These are phyloP conservation scores for Troides oblongomaculatus DNA, from an alignment of 2,888 invertebrate genomes.

Conservation along the genomic window DNA sequence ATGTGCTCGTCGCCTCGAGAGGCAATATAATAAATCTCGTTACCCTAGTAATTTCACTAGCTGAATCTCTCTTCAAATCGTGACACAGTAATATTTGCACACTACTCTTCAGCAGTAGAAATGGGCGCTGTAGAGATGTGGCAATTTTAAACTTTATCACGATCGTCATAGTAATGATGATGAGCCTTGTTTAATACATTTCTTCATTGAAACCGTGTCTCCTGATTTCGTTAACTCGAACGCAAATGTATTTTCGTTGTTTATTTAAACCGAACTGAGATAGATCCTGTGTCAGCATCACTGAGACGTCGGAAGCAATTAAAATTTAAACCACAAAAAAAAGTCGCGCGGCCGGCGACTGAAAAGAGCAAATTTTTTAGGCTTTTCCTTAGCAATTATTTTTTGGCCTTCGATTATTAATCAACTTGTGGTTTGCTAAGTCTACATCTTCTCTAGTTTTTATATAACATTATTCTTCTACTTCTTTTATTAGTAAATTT, in stretches of 20 bases:
- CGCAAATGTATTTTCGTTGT: slow-evolving; percentile 28
- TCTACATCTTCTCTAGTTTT: no score
- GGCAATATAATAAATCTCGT: no score
- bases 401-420: not conserved
- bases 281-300: slow-evolving; percentile 32
- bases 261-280: slow-evolving; percentile 28
- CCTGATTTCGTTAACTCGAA: slow-evolving; percentile 15
- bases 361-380: slow-evolving; percentile 1
- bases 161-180: no score
- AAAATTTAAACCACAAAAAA: slow-evolving; percentile 40
- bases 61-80: no score
- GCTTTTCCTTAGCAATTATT: not conserved
- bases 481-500: no score
- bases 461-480: no score
- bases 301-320: slow-evolving; percentile 39
- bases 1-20: no score
- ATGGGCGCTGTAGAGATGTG: no score
- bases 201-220: not conserved
- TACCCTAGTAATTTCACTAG: no score
- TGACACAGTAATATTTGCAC: no score
- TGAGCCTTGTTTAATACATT: not conserved
- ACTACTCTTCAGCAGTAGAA: no score
- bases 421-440: not conserved
- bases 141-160: no score
- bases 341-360: slow-evolving; percentile 22